phyloP scores from a whole-genome alignment of 2,888 invertebrate species.

The Zhuqinia jingwanae region DNA sequence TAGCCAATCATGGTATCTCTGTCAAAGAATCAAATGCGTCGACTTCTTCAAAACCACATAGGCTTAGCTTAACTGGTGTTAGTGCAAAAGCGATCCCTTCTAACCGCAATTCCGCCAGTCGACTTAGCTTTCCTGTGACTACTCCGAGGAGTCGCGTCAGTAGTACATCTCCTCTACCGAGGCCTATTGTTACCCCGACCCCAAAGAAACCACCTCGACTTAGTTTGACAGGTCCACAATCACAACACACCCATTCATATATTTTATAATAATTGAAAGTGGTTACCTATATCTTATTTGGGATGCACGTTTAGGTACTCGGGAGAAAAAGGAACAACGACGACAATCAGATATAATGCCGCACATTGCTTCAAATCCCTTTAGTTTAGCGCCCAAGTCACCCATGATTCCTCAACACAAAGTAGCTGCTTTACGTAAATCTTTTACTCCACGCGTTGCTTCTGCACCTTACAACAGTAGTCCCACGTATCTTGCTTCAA shows the following conservation, averaged over 20 bases:
- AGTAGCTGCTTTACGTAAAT: conserved; percentile 55
- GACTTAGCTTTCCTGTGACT: conserved; percentile 38
- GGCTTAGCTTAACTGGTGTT: conserved; percentile 16
- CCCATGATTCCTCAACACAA: conserved; percentile 42
- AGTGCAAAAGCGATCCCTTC: background rate
- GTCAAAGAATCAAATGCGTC: background rate
- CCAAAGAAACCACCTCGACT: conserved; percentile 72
- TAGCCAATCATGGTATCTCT: background rate
- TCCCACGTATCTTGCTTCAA: conserved; percentile 31
- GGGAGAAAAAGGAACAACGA: conserved; percentile 31
- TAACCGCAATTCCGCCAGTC: background rate
- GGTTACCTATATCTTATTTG: background rate
- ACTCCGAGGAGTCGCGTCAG: conserved; percentile 31
- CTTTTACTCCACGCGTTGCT: conserved; percentile 28
- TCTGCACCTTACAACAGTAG: conserved; percentile 13
- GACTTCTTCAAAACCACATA: conserved; percentile 43
- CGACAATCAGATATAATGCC: conserved; percentile 18
- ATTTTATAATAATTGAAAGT: background rate
- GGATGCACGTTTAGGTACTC: background rate
- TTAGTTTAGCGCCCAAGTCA: conserved; percentile 18
- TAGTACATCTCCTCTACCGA: conserved; percentile 40
- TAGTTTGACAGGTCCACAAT: conserved; percentile 65
- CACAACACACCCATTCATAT: background rate
- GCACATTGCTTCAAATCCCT: background rate
- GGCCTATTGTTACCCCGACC: conserved; percentile 19